phyloP scores from a whole-genome alignment of 2,888 invertebrate genomes.

The Cheilosia impressa region DNA sequence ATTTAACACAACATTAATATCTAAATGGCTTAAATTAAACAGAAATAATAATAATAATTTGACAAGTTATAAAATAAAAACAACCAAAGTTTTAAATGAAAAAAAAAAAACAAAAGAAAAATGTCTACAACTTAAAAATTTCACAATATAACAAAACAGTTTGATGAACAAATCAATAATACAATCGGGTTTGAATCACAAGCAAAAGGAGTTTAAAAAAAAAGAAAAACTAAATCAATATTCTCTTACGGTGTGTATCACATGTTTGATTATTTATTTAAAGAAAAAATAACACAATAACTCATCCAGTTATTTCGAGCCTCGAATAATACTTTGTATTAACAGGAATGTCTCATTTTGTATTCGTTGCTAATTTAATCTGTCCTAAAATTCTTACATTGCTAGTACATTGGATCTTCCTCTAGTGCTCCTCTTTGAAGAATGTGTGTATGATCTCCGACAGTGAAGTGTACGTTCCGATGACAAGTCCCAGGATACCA shows the following conservation, averaged over 20 bases:
- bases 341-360: conserved; percentile 71
- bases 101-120: conserved; percentile 26
- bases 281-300: conserved; percentile 61
- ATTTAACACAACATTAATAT: conserved; percentile 61
- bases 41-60: conserved; percentile 4
- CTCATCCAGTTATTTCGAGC: conserved; percentile 27
- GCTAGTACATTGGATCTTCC: not conserved
- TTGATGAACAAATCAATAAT: conserved; percentile 13
- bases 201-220: conserved; percentile 27
- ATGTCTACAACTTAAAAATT: conserved; percentile 7
- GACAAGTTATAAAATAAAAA: conserved; percentile 7
- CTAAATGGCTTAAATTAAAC: conserved; percentile 66
- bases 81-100: conserved; percentile 6
- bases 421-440: conserved; percentile 76
- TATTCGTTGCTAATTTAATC: conserved; percentile 26
- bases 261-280: conserved; percentile 65
- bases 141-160: conserved; percentile 15
- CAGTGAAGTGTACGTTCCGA: conserved; percentile 89
- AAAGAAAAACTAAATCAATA: conserved; percentile 38
- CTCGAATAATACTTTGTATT: conserved; percentile 70
- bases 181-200: conserved; percentile 44
- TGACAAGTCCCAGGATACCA: conserved; percentile 87
- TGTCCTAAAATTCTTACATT: conserved; percentile 7
- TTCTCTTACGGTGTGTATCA: conserved; percentile 69
- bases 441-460: conserved; percentile 87